Conservation (phyloP, 2,888 invertebrate genomes). For the Lasioglossum figueresi region DNA sequence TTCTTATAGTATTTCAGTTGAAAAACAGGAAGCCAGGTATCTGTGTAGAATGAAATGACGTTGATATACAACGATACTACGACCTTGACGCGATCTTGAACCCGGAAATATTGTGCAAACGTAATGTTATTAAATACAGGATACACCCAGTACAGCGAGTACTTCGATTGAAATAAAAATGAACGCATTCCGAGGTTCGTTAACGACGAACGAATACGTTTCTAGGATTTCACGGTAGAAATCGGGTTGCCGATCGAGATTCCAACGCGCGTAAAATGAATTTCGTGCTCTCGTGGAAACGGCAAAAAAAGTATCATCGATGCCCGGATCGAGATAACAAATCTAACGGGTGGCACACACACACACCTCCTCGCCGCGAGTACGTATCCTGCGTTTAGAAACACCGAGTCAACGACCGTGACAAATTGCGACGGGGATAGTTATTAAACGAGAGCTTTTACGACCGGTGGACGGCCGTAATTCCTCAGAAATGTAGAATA, state of each 20-base stretch:
- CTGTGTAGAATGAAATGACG: too few species aligned
- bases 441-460: constrained; percentile 49
- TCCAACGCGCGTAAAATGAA: background rate
- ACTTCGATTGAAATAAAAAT: background rate
- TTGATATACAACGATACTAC: too few species aligned
- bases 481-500: constrained; percentile 44
- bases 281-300: background rate
- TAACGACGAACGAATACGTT: background rate
- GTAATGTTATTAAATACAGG: too few species aligned
- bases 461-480: constrained; percentile 39
- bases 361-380: background rate
- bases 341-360: background rate
- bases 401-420: constrained; percentile 21
- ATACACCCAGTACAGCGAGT: too few species aligned
- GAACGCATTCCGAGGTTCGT: background rate
- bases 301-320: background rate
- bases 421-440: constrained; percentile 24
- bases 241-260: background rate
- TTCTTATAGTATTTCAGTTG: too few species aligned
- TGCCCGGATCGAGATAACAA: constrained; percentile 1
- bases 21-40: too few species aligned
- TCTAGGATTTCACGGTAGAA: background rate
- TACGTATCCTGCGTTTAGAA: background rate
- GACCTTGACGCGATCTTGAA: too few species aligned
- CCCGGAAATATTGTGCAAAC: too few species aligned